These are phyloP conservation scores for Biston stratarius DNA, from an alignment of 2,888 invertebrate species.

Conservation along the genomic window DNA sequence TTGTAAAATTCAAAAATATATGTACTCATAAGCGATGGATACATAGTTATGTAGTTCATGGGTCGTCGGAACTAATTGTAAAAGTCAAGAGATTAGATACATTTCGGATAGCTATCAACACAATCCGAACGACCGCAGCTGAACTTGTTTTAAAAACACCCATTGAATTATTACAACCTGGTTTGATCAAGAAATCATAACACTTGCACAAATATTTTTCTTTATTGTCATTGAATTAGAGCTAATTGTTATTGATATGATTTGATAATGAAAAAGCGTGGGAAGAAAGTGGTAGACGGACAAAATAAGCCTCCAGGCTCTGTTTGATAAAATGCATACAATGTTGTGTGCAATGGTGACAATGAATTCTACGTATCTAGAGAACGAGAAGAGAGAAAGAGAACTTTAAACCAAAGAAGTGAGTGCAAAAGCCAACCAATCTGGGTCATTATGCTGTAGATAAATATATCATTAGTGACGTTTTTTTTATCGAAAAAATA, in stretches of 20 bases:
- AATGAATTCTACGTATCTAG: no score
- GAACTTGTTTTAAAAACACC: slow-evolving; percentile 64
- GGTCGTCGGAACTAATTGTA: not conserved
- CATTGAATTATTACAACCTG: slow-evolving; percentile 58
- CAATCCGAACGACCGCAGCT: slow-evolving; percentile 45
- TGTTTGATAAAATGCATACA: slow-evolving; percentile 15
- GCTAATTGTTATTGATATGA: slow-evolving; percentile 60
- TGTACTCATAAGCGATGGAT: no score
- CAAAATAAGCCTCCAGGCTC: slow-evolving; percentile 29
- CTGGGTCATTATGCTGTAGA: no score
- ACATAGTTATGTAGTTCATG: not conserved
- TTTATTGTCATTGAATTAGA: slow-evolving; percentile 65
- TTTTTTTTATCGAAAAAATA: no score
- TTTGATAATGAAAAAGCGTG: slow-evolving; percentile 62
- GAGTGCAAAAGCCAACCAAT: no score
- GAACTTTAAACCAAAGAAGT: no score
- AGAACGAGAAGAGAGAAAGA: no score
- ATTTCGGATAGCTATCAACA: slow-evolving; percentile 7
- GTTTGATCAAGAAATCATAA: slow-evolving; percentile 68
- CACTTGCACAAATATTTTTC: slow-evolving; percentile 72
- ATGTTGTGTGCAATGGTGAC: slow-evolving; percentile 26
- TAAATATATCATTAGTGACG: no score
- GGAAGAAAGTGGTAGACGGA: slow-evolving; percentile 44
- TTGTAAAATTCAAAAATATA: no score
- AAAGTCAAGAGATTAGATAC: slow-evolving; percentile 1